These are phyloP conservation scores for Myotis yumanensis DNA, from an alignment of 2,113 vertebrate genomes.

Conservation along the genomic window DNA sequence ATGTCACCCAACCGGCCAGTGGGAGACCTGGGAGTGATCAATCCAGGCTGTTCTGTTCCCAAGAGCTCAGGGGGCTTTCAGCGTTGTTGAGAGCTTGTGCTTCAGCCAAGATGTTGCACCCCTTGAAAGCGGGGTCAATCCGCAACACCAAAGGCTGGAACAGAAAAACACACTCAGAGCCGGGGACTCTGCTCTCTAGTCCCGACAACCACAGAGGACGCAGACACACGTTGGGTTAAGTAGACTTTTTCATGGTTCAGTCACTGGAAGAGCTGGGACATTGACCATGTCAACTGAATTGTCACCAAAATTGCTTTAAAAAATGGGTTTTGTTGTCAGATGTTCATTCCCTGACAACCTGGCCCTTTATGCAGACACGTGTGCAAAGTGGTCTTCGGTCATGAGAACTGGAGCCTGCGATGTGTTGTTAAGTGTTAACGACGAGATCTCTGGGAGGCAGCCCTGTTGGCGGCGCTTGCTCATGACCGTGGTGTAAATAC, in stretches of 20 bases:
- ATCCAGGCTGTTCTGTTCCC: background rate
- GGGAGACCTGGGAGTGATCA: background rate
- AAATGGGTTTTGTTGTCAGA: background rate
- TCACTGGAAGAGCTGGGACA: background rate
- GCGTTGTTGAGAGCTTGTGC: background rate
- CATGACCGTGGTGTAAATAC: background rate
- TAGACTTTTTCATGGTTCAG: background rate
- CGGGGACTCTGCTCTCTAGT: background rate
- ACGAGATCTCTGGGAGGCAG: background rate
- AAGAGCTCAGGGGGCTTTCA: background rate
- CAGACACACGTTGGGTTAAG: background rate
- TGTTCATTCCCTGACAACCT: background rate
- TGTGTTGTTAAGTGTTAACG: background rate
- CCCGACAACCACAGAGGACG: fast-evolving
- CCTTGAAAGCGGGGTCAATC: too few species aligned
- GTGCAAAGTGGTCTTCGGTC: too few species aligned
- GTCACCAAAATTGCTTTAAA: background rate
- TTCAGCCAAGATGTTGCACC: too few species aligned
- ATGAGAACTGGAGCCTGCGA: fast-evolving
- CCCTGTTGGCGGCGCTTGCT: background rate
- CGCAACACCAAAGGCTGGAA: too few species aligned
- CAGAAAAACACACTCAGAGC: background rate
- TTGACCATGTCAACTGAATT: background rate
- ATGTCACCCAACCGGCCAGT: background rate
- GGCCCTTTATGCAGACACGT: fast-evolving